These are phyloP conservation scores for Acanthis flammea DNA, from an alignment of 2,797 vertebrate species.

Conservation along the genomic window DNA sequence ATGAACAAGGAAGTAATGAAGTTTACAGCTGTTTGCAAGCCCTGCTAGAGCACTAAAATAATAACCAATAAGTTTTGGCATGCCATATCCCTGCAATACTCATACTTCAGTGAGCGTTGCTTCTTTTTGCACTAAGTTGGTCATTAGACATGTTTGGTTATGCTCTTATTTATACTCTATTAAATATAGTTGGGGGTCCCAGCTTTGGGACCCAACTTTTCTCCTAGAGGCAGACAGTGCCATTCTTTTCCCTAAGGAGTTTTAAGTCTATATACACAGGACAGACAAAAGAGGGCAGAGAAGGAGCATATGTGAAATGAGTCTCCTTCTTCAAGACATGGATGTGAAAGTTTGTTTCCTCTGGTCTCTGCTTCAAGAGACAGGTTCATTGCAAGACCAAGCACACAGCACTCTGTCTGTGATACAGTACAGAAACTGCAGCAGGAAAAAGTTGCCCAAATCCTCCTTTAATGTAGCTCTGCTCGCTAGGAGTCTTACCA, in stretches of 20 bases:
- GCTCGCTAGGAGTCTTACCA: background rate
- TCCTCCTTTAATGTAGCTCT: background rate
- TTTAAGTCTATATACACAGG: background rate
- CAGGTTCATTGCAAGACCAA: background rate
- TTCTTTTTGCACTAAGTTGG: background rate
- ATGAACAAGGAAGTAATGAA: background rate
- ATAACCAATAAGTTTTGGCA: background rate
- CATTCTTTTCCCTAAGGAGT: background rate
- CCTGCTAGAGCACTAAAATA: background rate
- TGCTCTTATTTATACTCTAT: background rate
- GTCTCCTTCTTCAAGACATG: background rate
- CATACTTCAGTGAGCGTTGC: background rate
- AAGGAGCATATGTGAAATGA: rapidly evolving
- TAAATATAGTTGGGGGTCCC: rapidly evolving
- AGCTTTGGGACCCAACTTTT: background rate
- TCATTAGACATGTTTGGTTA: background rate
- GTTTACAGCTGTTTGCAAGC: background rate
- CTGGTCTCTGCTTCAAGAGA: background rate
- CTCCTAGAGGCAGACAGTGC: background rate
- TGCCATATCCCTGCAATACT: background rate
- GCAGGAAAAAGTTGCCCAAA: background rate
- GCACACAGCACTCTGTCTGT: background rate
- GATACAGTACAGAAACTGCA: background rate
- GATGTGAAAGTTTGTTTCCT: background rate
- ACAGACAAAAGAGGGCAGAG: background rate